Evolutionary conservation across 2,797 vertebrate genomes (phyloP), one percentile per base, ranked within the genome.

Genomic region (Ibycter americanus): DNA sequence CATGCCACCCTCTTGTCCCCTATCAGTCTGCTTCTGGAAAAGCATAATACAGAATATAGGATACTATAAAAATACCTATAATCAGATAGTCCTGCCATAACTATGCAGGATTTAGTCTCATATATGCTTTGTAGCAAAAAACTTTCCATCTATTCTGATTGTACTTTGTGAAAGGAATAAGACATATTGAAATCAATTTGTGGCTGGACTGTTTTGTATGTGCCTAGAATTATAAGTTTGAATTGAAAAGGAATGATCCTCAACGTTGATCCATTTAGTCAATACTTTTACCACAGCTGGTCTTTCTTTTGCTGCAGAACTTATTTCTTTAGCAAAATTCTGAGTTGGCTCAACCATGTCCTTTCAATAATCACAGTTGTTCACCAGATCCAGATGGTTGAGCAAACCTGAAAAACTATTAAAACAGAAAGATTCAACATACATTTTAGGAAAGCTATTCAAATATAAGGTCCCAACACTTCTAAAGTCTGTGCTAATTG

Each of bases 301-400:
- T 26, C 36, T 54, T 17, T 32, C 29, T 70, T 77, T 83, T 80
- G 31, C n/a, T 71, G 52, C 6, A 88, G 32, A 86, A 85, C 4
- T 42, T 20, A n/a, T 87, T 87, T 93, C 27, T 80, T 73, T 23
- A 71, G 19, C 20, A 81, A 74, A 92, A 78, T 55, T n/a, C 31
- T 56, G 27, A 47, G 29, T n/a, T 62, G 56, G 13, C 21, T 76
- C 21, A 73, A 7, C 17, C 11, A 34, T 3, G 3, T 61, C 4
- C 20, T 66, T 88, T 38, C 38, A 42, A 9, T 62, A 80, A 15
- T 27, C 34, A 38, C 18, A 47, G 21, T 5, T 66, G 4, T 62
- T 88, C 8, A 3, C 27, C 15, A n/a, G 44, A 86, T 2, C 4
- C n/a, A 76, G 44, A 8, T 87, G 2, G 3, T 11, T 74, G 36